Evolutionary conservation across 2,113 vertebrate genomes (phyloP).

Genomic region (Calyptomena viridis): DNA sequence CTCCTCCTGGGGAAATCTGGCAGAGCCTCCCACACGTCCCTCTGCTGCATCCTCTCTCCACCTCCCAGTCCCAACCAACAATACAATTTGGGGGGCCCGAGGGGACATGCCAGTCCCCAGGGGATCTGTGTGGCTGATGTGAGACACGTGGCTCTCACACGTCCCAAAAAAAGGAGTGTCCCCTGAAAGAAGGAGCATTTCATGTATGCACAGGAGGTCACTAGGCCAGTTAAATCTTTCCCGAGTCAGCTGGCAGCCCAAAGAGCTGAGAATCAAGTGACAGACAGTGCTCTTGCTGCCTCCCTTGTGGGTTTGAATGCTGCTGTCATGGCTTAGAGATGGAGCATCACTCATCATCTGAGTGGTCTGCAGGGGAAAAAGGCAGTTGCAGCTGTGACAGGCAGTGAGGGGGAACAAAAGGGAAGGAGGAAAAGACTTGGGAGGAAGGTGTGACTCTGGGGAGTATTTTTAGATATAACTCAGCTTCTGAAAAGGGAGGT

Average conservation of each 20-base stretch:
- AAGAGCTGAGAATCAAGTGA: neutral
- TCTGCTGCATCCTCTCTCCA: neutral
- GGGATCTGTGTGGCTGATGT: rapidly evolving
- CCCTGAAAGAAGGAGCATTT: neutral
- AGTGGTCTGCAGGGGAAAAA: neutral
- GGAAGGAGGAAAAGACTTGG: neutral
- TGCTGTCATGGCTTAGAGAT: rapidly evolving
- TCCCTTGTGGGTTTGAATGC: neutral
- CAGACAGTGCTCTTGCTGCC: neutral
- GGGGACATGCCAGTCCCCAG: no score
- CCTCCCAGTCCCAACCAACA: neutral
- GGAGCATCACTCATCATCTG: neutral
- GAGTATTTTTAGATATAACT: neutral
- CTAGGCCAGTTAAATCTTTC: neutral
- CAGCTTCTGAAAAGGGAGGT: neutral
- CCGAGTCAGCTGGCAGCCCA: neutral
- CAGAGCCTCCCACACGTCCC: neutral
- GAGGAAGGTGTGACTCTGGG: rapidly evolving
- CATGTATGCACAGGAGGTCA: neutral
- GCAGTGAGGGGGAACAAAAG: neutral
- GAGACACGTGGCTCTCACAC: rapidly evolving
- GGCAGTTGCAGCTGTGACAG: neutral
- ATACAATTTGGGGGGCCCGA: rapidly evolving
- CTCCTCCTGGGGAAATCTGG: neutral
- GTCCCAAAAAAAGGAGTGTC: neutral